A percentile compares a stretch with the other conserved stretches of the same genome.
Evolutionary conservation across 1,140 invertebrate species (phyloP).

Genomic region (Drosophila santomea): DNA sequence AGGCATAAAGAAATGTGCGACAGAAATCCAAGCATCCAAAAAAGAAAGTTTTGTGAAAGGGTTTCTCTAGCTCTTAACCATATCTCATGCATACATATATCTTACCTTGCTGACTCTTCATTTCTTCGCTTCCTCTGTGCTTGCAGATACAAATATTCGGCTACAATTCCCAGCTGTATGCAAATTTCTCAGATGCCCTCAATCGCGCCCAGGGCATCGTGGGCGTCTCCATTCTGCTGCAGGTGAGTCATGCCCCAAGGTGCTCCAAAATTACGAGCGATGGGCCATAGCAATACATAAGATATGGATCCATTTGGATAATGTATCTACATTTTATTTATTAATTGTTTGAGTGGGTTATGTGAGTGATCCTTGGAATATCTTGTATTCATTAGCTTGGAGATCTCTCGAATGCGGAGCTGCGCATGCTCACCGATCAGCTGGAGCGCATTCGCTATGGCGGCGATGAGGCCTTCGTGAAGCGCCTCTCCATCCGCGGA

Average conservation of each 20-base stretch:
- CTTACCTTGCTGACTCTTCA: neutral
- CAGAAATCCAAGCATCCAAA: neutral
- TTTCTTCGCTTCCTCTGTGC: constrained; percentile 80
- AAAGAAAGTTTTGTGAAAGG: neutral
- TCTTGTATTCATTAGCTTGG: constrained; percentile 87
- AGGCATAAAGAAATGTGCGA: constrained; percentile 16
- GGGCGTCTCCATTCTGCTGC: constrained; percentile 93
- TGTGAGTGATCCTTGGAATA: too few relatives aligned
- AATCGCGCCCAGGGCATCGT: constrained; percentile 95
- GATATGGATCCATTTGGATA: too few relatives aligned
- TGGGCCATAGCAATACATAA: neutral
- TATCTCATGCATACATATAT: neutral
- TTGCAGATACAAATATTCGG: constrained; percentile 96
- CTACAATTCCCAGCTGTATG: constrained; percentile 96
- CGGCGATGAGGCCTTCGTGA: constrained; percentile 92
- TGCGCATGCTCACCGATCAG: constrained; percentile 94
- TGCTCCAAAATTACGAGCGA: neutral
- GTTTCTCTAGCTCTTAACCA: neutral
- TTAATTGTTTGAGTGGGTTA: too few relatives aligned
- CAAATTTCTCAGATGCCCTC: constrained; percentile 95
- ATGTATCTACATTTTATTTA: too few relatives aligned
- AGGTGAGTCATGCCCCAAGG: constrained; percentile 87
- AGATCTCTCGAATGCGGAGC: constrained; percentile 93
- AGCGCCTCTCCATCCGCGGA: constrained; percentile 92
- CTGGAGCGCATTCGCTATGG: constrained; percentile 94